These are phyloP conservation scores for Tricholauxania praeusta DNA, from an alignment of 2,888 invertebrate genomes.

Conservation along the genomic window DNA sequence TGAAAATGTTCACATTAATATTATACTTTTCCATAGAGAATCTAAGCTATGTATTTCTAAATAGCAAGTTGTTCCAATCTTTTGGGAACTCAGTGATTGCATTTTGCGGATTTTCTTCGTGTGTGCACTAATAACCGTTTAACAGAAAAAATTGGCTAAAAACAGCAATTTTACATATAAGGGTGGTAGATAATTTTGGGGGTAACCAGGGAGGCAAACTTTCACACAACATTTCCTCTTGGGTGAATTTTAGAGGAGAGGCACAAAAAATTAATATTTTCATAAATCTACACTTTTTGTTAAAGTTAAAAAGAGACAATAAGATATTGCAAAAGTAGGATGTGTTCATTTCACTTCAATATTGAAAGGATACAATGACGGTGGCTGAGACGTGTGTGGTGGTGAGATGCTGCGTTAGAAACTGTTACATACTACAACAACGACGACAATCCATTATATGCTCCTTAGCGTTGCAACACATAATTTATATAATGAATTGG, in stretches of 20 bases:
- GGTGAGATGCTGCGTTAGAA: not conserved
- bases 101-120: no score
- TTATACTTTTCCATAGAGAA: no score
- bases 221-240: no score
- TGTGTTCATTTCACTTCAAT: constrained; percentile 1
- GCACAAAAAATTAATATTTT: no score
- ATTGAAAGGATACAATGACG: no score
- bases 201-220: no score
- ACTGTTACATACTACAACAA: not conserved
- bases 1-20: no score
- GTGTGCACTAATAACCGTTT: not conserved
- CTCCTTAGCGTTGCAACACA: constrained; percentile 6
- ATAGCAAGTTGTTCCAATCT: no score
- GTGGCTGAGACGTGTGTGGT: not conserved
- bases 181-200: not conserved
- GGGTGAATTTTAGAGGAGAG: no score
- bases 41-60: no score
- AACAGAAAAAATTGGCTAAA: not conserved
- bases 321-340: not conserved
- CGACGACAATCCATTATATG: not conserved
- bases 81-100: no score
- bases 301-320: constrained; percentile 17
- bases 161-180: not conserved
- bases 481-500: constrained; percentile 3
- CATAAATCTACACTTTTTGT: no score